Conservation (phyloP, 2,797 vertebrate species). For the Poecilia velifera region DNA sequence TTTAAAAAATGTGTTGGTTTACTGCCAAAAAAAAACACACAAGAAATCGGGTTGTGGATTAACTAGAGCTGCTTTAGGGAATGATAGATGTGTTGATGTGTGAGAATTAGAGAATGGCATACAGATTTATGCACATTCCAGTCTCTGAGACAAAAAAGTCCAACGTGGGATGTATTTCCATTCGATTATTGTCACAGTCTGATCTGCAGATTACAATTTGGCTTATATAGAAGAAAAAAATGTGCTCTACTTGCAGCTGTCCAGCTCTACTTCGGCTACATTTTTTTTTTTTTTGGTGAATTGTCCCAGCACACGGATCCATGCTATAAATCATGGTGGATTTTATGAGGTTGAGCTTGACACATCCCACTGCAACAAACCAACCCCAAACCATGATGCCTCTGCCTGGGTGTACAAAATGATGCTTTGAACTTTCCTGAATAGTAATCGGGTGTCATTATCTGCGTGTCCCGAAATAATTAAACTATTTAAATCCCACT, state of each 20-base stretch:
- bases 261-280: neutral
- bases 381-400: neutral
- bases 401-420: neutral
- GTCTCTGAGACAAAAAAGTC: neutral
- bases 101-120: neutral
- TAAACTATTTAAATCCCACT: neutral
- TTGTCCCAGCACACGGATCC: neutral
- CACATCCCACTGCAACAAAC: neutral
- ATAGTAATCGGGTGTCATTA: neutral
- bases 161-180: neutral
- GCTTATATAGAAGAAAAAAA: neutral
- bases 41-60: neutral
- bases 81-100: slow-evolving; percentile 5
- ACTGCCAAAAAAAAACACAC: neutral
- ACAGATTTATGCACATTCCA: neutral
- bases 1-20: neutral
- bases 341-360: neutral
- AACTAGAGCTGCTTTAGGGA: neutral
- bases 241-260: too few species aligned
- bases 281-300: neutral
- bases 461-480: neutral
- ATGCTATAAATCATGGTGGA: neutral
- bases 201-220: neutral
- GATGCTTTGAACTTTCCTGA: neutral
- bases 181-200: neutral